Base-by-base conservation (phyloP, 2,888 invertebrate species). In the Brenthis daphne region DNA sequence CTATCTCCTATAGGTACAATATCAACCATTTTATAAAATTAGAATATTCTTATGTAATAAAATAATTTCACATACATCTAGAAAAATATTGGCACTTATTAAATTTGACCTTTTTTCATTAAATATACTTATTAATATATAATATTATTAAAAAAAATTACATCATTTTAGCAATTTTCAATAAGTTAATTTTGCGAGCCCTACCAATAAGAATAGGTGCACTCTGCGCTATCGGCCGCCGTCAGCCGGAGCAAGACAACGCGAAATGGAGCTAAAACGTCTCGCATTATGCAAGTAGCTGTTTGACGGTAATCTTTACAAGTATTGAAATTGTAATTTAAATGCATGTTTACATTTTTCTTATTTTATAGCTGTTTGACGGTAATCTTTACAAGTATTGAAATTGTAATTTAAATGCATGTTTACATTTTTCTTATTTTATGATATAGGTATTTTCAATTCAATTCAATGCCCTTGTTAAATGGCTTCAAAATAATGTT, bases 211-310 rank as follows among this genome's bases (percentile, higher is more conserved):
- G 76, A 74, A 76, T 74, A 73, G 77, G 77, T 77, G 77, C 79
- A 79, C 77, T 77, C 70, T 73, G 77, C 73, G 79, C 80, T 82
- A 83, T 83, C 82, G 79, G 76, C 43, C 69, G 78, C 73, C 77
- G 74, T 73, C 82, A 83, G 82, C 74, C 80, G 71, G 67, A 64
- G 55, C 66, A 57, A 55, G 66, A 56, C 67, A 64, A 51, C 63
- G 57, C 68, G 63, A 69, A 69, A 65, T 66, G 65, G 50, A 63
- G 57, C 68, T 66, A 60, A 64, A 65, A 67, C 57, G 61, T 70
- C 61, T 56, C 47, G 48, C 55, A 43, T 63, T 63, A 63, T 54
- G 48, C 50, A 67, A 54, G 67, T 61, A 55, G 61, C 56, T 56
- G 20, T 48, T 56, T 37, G 53, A 58, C n/a, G 47, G 55, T 54